Conservation (phyloP, 2,888 invertebrate species). For the Scaeva pyrastri region DNA sequence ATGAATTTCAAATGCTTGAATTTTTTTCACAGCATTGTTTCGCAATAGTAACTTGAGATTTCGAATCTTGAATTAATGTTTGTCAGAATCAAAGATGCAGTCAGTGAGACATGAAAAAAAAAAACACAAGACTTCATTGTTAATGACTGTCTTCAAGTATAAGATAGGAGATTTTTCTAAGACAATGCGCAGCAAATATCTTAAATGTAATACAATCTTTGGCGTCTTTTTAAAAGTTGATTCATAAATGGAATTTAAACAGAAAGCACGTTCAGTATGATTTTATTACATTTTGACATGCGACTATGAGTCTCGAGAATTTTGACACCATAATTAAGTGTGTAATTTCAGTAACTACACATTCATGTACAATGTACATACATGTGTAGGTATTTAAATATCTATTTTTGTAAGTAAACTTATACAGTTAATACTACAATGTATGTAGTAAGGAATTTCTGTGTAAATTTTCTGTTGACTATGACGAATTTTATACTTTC, state of each 20-base stretch:
- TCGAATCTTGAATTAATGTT: not conserved
- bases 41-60: too few species aligned
- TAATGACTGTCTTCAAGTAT: not conserved
- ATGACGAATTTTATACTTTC: too few species aligned
- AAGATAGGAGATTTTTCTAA: slow-evolving; percentile 2
- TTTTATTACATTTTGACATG: slow-evolving; percentile 27
- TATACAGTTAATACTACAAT: too few species aligned
- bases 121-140: not conserved
- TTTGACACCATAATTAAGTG: not conserved
- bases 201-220: slow-evolving; percentile 11
- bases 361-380: too few species aligned
- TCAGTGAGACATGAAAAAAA: slow-evolving; percentile 1
- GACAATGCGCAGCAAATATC: slow-evolving; percentile 10
- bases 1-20: too few species aligned
- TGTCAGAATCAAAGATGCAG: not conserved
- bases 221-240: not conserved
- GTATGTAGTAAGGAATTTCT: too few species aligned
- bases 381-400: too few species aligned
- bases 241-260: slow-evolving; percentile 2
- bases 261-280: slow-evolving; percentile 13
- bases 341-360: too few species aligned
- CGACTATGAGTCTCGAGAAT: not conserved
- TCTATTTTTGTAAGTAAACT: too few species aligned
- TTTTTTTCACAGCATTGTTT: too few species aligned
- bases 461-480: too few species aligned